phyloP scores from a whole-genome alignment of 2,113 vertebrate genomes.

The Syrmaticus mikado region DNA sequence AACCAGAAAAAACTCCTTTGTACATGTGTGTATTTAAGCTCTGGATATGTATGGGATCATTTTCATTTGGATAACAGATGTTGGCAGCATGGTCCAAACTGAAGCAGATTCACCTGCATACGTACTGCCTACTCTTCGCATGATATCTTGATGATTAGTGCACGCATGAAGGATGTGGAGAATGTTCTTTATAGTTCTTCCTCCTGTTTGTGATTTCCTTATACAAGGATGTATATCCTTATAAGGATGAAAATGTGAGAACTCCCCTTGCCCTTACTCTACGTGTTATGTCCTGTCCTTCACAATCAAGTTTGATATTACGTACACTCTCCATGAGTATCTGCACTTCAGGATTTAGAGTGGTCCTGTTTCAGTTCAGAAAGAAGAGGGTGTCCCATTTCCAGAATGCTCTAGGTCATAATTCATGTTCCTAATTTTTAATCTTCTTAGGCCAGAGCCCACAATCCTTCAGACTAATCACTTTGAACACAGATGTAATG shows the following conservation, averaged over 20 bases:
- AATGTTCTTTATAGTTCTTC: background rate
- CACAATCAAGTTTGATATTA: background rate
- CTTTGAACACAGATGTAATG: background rate
- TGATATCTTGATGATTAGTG: background rate
- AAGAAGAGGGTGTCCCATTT: background rate
- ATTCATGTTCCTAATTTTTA: background rate
- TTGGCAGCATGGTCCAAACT: background rate
- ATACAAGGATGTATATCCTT: background rate
- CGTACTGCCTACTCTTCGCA: background rate
- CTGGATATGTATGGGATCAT: background rate
- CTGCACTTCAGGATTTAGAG: background rate
- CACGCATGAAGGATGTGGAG: background rate
- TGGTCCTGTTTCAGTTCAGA: background rate
- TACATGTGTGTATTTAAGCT: background rate
- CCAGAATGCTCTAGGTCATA: background rate
- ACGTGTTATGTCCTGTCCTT: background rate
- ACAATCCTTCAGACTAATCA: background rate
- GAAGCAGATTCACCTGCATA: background rate
- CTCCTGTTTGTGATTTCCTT: background rate
- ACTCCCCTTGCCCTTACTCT: background rate
- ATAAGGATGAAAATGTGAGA: background rate
- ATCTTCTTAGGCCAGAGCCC: background rate
- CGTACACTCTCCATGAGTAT: fast-evolving
- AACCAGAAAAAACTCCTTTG: background rate
- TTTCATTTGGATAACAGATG: background rate